Conservation (phyloP, 2,113 vertebrate genomes). For the Aegithalos caudatus region DNA sequence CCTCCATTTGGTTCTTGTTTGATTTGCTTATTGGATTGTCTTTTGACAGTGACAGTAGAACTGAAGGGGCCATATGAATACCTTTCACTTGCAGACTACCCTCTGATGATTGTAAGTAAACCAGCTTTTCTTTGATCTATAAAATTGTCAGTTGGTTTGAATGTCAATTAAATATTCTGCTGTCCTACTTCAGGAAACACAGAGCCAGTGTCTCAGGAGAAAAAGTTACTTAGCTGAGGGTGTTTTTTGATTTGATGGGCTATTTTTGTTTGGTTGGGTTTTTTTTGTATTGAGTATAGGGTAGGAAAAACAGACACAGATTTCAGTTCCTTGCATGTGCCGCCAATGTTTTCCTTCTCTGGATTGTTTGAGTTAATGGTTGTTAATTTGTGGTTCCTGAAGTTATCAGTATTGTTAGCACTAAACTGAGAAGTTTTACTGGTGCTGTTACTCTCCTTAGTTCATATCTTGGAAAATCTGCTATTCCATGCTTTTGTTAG, state of each 20-base stretch:
- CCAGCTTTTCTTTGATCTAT: neutral
- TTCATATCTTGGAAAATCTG: neutral
- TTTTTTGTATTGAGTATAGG: neutral
- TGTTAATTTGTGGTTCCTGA: neutral
- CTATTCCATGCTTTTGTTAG: neutral
- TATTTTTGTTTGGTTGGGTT: neutral
- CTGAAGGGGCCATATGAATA: constrained; percentile 91
- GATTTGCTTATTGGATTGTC: constrained; percentile 37
- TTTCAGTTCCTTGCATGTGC: neutral
- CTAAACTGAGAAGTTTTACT: neutral
- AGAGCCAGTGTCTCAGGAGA: neutral
- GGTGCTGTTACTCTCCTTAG: neutral
- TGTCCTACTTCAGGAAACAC: neutral
- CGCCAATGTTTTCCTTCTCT: neutral
- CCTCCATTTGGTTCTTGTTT: neutral
- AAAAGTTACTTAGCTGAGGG: neutral
- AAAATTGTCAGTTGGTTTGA: neutral
- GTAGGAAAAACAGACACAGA: neutral
- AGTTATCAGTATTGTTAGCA: neutral
- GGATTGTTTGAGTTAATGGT: neutral
- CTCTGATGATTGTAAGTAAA: constrained; percentile 89
- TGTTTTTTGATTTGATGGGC: neutral
- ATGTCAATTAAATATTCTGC: neutral
- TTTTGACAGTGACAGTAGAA: constrained; percentile 87
- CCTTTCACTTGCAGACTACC: constrained; percentile 91